Base-by-base conservation (phyloP, 2,797 vertebrate species). In the Psittacula echo region DNA sequence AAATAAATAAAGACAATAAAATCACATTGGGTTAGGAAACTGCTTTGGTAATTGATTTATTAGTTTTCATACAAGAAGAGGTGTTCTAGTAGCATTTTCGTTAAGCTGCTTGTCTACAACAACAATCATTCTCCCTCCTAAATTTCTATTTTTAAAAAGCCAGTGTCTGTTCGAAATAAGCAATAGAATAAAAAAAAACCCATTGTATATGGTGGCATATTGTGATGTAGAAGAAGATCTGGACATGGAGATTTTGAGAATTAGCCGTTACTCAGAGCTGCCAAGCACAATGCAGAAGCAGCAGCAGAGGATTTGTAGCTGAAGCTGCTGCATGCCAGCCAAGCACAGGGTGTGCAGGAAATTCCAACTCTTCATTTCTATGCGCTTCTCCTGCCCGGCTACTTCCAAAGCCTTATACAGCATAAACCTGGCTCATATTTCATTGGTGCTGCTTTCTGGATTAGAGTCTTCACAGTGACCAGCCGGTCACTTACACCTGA, bases 41-140 rank as follows among this genome's bases (percentile, higher is more conserved):
- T 92, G 96, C 96, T 97, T 98, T 97, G 96, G 91, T 96, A 97
- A 97, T 97, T 97, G 96, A 97, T 97, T 97, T 97, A 95, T 91
- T 95, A 94, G 91, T 97, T 98, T 97, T 96, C 95, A 96, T 85
- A 68, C 51, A 95, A 90, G 91, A 95, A 95, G 97, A 97, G 80
- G 62, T 83, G 97, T 97, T 97, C 96, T 90, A 94, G 94, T 82
- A 95, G 93, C 76, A 96, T 97, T 97, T 96, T 97, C 95, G 97
- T 97, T 97, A 96, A 96, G 94, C 92, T 95, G 87, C 85, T 96
- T 96, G 82, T 95, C 97, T 94, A 77, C 84, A 94, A 93, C 74
- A 89, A 91, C 77, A 70, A 89, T 93, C 77, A 58, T 14, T 51
- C 48, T 20, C 12, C 3, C 45, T 29, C 56, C 82, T 78, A 60